Conservation (phyloP, 2,888 invertebrate genomes). For the Leptura quadrifasciata region DNA sequence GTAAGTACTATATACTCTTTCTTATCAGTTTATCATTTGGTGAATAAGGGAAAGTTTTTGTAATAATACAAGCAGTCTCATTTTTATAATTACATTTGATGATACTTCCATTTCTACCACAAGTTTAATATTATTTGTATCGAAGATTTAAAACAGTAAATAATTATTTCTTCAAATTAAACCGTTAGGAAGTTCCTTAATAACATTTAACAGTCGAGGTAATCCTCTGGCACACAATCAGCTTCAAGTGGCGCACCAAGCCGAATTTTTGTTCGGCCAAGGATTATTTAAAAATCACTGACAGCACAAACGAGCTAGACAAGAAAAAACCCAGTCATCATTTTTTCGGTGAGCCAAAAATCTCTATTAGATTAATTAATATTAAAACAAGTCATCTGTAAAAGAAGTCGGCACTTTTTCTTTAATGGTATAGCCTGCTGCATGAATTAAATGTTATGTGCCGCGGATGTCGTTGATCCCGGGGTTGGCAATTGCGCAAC, state of each 20-base stretch:
- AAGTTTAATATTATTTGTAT: background rate
- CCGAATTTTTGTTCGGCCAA: conserved; percentile 14
- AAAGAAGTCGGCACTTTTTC: conserved; percentile 49
- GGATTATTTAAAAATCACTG: conserved; percentile 31
- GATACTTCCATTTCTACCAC: too few relatives aligned
- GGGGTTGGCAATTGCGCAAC: conserved; percentile 41
- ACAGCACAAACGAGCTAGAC: conserved; percentile 36
- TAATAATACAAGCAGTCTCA: too few relatives aligned
- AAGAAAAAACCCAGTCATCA: conserved; percentile 35
- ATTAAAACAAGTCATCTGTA: conserved; percentile 48
- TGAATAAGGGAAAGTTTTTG: too few relatives aligned
- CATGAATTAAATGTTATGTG: conserved; percentile 48
- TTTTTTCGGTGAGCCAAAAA: conserved; percentile 39
- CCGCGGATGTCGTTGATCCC: conserved; percentile 41
- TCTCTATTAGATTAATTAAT: conserved; percentile 51
- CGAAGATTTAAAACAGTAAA: background rate
- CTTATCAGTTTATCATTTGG: too few relatives aligned
- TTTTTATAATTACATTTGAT: too few relatives aligned
- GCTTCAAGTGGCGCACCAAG: background rate
- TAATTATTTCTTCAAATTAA: background rate
- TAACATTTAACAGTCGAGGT: background rate
- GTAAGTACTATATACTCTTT: too few relatives aligned
- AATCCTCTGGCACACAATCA: background rate
- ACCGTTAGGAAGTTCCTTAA: background rate
- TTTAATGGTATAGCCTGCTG: conserved; percentile 32